A percentile compares a stretch with the other conserved stretches of the same genome.
These are phyloP conservation scores for Sebastes schlegelii DNA, from an alignment of 2,113 vertebrate species.

Conservation along the genomic window DNA sequence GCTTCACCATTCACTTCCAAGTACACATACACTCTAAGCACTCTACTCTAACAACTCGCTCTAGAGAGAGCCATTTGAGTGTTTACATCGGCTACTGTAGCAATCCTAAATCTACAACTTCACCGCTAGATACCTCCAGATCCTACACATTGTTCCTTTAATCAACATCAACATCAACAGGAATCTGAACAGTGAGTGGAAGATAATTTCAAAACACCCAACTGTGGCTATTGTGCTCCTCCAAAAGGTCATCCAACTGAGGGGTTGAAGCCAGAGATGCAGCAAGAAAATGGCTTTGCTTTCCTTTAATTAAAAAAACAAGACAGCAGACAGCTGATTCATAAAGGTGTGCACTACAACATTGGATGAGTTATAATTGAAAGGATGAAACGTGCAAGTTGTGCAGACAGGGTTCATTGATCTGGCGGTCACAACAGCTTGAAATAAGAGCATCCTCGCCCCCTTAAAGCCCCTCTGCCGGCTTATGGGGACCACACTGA, in stretches of 20 bases:
- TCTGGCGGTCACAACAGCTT: constrained; percentile 29
- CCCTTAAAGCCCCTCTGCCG: constrained; percentile 46
- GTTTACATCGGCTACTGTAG: too few species aligned
- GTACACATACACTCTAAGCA: too few species aligned
- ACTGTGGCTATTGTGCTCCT: background rate
- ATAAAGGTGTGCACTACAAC: background rate
- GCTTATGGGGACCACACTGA: constrained; percentile 42
- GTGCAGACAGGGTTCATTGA: constrained; percentile 24
- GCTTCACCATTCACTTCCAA: too few species aligned
- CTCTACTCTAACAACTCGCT: too few species aligned
- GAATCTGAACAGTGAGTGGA: background rate
- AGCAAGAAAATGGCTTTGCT: background rate
- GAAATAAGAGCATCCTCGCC: constrained; percentile 42
- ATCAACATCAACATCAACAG: background rate
- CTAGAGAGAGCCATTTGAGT: too few species aligned
- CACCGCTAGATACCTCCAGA: too few species aligned
- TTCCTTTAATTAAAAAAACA: constrained; percentile 10
- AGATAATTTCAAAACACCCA: background rate
- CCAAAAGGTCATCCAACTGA: background rate
- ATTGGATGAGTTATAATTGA: constrained; percentile 15
- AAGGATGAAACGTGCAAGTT: background rate
- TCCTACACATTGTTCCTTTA: too few species aligned
- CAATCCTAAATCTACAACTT: too few species aligned
- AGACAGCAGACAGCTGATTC: background rate
- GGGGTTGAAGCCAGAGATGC: background rate